Percentiles rank a stretch among this genome's conserved stretches.
Conservation (phyloP, 2,888 invertebrate genomes). For the Microchrysa polita region DNA sequence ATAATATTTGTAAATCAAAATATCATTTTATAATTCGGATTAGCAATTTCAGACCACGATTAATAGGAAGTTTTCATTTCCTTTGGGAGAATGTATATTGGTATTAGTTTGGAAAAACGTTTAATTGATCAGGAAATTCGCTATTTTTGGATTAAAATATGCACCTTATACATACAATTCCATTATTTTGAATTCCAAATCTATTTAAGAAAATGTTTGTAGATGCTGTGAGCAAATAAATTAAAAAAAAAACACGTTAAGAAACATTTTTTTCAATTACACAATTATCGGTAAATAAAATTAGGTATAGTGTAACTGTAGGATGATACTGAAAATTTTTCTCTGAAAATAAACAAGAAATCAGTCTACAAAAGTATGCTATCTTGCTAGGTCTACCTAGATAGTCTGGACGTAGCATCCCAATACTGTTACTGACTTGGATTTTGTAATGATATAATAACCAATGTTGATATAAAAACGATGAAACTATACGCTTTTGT, state of each 20-base stretch:
- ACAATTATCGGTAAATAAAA: background rate
- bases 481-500: background rate
- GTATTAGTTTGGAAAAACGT: no score
- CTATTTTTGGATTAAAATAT: no score
- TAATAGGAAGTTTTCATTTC: no score
- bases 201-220: no score
- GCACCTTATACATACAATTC: no score
- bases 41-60: no score
- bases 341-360: conserved; percentile 1
- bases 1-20: no score
- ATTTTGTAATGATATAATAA: background rate
- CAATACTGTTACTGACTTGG: background rate
- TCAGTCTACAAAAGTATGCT: background rate
- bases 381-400: background rate
- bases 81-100: no score
- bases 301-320: background rate
- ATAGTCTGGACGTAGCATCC: background rate
- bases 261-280: background rate
- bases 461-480: background rate
- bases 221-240: no score
- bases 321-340: background rate
- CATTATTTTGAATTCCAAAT: no score
- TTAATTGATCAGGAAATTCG: no score
- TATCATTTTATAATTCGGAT: no score
- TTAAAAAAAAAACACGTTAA: background rate